Conservation (phyloP, 2,113 vertebrate genomes). For the Aegithalos caudatus region DNA sequence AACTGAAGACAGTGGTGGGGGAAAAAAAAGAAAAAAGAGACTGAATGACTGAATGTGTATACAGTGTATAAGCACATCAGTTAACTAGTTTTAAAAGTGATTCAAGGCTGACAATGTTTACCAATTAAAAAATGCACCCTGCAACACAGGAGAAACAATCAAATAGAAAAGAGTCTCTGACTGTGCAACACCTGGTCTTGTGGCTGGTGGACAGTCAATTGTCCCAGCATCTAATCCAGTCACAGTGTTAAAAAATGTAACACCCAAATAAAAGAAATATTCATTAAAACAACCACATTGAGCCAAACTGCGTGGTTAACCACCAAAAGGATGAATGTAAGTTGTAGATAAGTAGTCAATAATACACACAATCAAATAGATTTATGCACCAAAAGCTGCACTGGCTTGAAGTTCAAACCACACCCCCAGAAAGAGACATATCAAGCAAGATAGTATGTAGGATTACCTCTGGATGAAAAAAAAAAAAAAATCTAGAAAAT, state of each 20-base stretch:
- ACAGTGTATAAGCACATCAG: not conserved
- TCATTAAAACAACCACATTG: not conserved
- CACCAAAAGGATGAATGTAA: not conserved
- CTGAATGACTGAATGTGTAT: not conserved
- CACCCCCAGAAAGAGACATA: not conserved
- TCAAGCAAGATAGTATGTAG: not conserved
- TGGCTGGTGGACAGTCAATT: not conserved
- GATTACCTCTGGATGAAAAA: not conserved
- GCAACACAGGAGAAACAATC: not conserved
- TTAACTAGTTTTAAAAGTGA: not conserved
- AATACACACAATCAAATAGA: not conserved
- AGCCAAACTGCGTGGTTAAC: not conserved
- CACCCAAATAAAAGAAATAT: not conserved
- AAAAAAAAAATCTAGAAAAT: too few relatives aligned
- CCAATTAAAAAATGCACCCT: not conserved
- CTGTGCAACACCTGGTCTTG: not conserved
- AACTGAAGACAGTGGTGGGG: not conserved
- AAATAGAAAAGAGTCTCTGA: not conserved
- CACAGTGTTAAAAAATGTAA: not conserved
- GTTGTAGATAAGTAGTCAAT: not conserved
- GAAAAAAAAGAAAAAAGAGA: too few relatives aligned
- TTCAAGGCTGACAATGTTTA: not conserved
- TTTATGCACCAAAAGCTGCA: not conserved
- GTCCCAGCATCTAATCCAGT: not conserved
- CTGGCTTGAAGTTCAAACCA: not conserved